phyloP scores from a whole-genome alignment of 1,140 invertebrate species.

The Neuroterus valhalla region DNA sequence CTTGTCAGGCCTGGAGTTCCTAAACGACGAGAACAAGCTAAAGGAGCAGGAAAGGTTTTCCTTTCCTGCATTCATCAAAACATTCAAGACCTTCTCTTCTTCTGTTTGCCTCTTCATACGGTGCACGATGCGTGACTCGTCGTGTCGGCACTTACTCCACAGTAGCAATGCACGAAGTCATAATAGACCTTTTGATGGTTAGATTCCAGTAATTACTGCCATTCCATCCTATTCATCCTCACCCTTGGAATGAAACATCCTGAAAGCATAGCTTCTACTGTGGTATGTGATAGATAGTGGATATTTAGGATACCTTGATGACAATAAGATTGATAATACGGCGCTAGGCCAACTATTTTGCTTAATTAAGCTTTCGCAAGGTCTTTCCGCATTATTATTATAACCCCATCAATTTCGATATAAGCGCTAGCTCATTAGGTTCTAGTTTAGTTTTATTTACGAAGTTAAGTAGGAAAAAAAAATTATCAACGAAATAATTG shows the following conservation, averaged over 20 bases:
- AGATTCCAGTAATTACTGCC: slow-evolving; percentile 17
- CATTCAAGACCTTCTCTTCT: neutral
- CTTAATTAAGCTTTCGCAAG: too few relatives aligned
- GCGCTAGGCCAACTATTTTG: too few relatives aligned
- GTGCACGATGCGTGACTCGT: neutral
- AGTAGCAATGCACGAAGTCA: neutral
- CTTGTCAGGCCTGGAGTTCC: slow-evolving; percentile 11
- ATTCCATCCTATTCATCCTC: slow-evolving; percentile 13
- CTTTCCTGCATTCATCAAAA: slow-evolving; percentile 20
- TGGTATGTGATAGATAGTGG: neutral
- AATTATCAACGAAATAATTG: too few relatives aligned
- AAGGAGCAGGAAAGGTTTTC: slow-evolving; percentile 7
- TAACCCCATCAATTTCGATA: too few relatives aligned
- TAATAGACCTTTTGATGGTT: slow-evolving; percentile 3
- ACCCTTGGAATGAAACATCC: neutral
- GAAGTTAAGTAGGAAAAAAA: too few relatives aligned
- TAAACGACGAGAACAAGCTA: slow-evolving; percentile 10
- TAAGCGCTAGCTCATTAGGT: too few relatives aligned
- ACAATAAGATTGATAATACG: too few relatives aligned
- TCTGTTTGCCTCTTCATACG: slow-evolving; percentile 14
- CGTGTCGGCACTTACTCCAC: slow-evolving; percentile 11
- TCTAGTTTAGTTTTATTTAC: too few relatives aligned
- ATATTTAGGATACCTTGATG: too few relatives aligned
- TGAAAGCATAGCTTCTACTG: neutral
- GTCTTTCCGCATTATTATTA: too few relatives aligned